A percentile compares a stretch with the other conserved stretches of the same genome.
Evolutionary conservation across 2,797 vertebrate species (phyloP).

Genomic region (Clarias pachynema): DNA sequence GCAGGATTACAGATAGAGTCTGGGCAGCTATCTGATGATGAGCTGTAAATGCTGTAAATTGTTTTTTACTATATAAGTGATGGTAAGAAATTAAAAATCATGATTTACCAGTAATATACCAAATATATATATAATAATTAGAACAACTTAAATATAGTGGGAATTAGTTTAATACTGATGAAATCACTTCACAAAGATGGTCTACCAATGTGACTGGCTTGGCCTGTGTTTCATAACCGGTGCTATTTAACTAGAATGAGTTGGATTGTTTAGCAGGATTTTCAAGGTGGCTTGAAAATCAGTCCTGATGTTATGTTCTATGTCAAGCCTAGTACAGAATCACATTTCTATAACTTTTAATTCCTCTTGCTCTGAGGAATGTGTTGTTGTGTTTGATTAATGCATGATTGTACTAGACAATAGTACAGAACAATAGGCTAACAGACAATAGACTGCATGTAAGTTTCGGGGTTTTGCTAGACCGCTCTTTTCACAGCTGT

Average conservation of each 20-base stretch:
- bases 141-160: background rate
- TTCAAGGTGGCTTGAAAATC: too few relatives aligned
- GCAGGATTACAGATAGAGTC: background rate
- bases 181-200: background rate
- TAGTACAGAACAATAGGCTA: background rate
- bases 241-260: background rate
- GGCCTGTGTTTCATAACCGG: background rate
- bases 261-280: background rate
- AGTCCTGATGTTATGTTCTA: background rate
- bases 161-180: too few relatives aligned
- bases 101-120: background rate
- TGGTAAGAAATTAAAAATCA: background rate
- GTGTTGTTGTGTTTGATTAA: background rate
- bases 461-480: constrained; percentile 3
- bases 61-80: background rate
- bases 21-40: background rate
- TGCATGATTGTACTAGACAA: background rate
- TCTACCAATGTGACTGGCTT: background rate
- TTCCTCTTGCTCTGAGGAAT: background rate
- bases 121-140: too few relatives aligned
- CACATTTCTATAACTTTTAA: background rate
- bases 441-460: background rate
- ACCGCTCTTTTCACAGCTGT: constrained; percentile 22
- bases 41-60: background rate
- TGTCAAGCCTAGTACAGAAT: background rate